These are phyloP conservation scores for Monarcha castaneiventris DNA, from an alignment of 2,113 vertebrate genomes.

Conservation along the genomic window DNA sequence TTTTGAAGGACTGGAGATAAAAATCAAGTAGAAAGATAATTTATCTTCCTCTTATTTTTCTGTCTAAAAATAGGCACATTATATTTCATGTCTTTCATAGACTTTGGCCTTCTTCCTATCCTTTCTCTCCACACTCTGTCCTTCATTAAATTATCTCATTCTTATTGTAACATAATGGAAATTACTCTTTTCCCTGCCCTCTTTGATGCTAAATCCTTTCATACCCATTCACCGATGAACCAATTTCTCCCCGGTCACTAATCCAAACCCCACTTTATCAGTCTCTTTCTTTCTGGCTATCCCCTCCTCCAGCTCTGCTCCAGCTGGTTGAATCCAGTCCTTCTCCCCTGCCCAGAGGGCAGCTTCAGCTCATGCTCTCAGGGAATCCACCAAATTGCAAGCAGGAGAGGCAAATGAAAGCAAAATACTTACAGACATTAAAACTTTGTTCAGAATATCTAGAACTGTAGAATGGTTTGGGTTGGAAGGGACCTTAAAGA, in stretches of 20 bases:
- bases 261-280: background rate
- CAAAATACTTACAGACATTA: background rate
- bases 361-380: rapidly evolving
- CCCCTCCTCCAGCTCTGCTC: background rate
- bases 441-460: background rate
- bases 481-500: background rate
- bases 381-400: background rate
- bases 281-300: background rate
- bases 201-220: background rate
- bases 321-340: rapidly evolving
- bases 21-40: background rate
- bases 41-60: background rate
- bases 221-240: rapidly evolving
- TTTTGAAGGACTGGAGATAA: background rate
- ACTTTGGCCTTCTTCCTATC: background rate
- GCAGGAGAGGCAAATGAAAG: background rate
- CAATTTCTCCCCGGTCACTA: background rate
- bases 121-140: background rate
- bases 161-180: background rate
- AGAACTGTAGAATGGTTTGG: background rate
- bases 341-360: background rate
- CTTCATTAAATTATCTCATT: conserved; percentile 37
- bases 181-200: background rate
- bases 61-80: background rate
- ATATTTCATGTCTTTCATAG: background rate